Evolutionary conservation across 2,888 invertebrate genomes (phyloP).

Genomic region (Xestia ashworthii): DNA sequence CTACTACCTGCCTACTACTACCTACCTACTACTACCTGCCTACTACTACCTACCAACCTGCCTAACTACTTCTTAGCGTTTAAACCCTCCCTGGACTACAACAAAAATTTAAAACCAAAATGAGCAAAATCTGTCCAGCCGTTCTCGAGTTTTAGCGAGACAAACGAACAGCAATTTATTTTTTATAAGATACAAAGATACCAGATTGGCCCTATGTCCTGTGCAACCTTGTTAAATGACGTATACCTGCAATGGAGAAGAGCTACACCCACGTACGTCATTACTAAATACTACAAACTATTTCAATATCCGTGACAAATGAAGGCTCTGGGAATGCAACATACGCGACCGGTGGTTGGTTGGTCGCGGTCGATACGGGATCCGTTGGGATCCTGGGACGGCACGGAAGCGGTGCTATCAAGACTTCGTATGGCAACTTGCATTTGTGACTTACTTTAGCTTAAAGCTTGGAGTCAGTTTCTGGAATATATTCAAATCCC

Average conservation of each 20-base stretch:
- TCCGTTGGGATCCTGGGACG: neutral
- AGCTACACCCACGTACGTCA: neutral
- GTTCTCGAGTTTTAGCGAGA: too few relatives aligned
- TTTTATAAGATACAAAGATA: neutral
- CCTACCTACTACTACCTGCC: too few relatives aligned
- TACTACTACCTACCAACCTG: too few relatives aligned
- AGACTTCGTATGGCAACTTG: neutral
- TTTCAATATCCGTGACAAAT: neutral
- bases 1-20: too few relatives aligned
- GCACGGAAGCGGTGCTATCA: constrained; percentile 11
- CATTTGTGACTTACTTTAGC: neutral
- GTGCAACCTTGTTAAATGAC: neutral
- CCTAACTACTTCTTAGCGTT: too few relatives aligned
- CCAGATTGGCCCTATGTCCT: neutral
- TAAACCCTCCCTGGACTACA: too few relatives aligned
- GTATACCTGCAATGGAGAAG: neutral
- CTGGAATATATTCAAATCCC: neutral
- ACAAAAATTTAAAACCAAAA: too few relatives aligned
- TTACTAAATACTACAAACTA: neutral
- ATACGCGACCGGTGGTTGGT: neutral
- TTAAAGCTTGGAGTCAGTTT: neutral
- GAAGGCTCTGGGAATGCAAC: neutral
- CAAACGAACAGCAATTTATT: too few relatives aligned
- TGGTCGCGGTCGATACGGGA: constrained; percentile 7
- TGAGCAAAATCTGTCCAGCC: too few relatives aligned